Evolutionary conservation across 2,888 invertebrate species (phyloP).

Genomic region (Baccha elongata): DNA sequence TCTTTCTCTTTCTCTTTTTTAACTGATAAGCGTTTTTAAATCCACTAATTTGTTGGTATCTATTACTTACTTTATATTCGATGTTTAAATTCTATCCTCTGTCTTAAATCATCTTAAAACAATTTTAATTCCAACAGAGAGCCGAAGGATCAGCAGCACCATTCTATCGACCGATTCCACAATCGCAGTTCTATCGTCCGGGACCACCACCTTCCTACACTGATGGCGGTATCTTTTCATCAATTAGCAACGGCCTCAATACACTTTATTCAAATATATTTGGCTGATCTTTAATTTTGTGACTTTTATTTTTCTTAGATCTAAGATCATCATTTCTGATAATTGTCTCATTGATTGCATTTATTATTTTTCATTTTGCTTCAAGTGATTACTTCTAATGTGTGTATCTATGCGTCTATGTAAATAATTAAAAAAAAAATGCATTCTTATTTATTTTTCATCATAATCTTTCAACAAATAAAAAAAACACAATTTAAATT

Average conservation of each 20-base stretch:
- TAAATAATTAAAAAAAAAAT: slow-evolving; percentile 23
- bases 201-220: slow-evolving; percentile 81
- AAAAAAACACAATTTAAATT: neutral
- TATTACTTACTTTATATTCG: no score
- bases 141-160: slow-evolving; percentile 84
- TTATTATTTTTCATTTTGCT: slow-evolving; percentile 70
- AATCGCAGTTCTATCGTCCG: slow-evolving; percentile 83
- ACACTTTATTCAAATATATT: slow-evolving; percentile 91
- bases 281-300: slow-evolving; percentile 83
- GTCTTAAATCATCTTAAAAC: neutral
- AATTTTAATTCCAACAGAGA: slow-evolving; percentile 83
- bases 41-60: no score
- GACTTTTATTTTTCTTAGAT: slow-evolving; percentile 74
- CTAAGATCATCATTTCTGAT: slow-evolving; percentile 72
- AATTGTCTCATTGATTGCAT: slow-evolving; percentile 72
- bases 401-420: slow-evolving; percentile 1
- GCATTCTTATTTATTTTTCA: slow-evolving; percentile 40
- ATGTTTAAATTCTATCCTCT: no score
- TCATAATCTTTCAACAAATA: neutral
- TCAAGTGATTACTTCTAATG: slow-evolving; percentile 70
- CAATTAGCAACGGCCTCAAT: slow-evolving; percentile 90
- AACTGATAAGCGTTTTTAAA: no score
- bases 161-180: slow-evolving; percentile 86
- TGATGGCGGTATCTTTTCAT: slow-evolving; percentile 87
- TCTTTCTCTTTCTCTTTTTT: no score